Evolutionary conservation across 2,797 vertebrate species (phyloP), one percentile per base, ranked within the genome.

Genomic region (Neosilurus hyrtlii): DNA sequence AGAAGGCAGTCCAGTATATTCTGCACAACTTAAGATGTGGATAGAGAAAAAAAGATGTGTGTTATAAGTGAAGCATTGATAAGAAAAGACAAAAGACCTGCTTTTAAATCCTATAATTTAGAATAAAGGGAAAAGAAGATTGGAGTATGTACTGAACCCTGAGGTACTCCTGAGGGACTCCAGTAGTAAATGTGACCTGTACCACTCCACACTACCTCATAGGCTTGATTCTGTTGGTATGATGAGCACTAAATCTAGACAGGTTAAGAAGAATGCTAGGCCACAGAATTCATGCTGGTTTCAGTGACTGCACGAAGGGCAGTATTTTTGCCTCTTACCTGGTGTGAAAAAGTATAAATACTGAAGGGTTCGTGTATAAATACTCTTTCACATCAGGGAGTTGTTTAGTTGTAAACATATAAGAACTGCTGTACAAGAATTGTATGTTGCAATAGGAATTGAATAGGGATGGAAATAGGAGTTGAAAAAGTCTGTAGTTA

Each of bases 161-260:
- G 75, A 26, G n/a, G 15, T 9, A 78, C 59, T 63, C 37, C 59
- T 63, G 75, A 18, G 15, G n/a, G n/a, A 78, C 59, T 63, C n/a
- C 59, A 51, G 14, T 51, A 51, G 14, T 78, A 63, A 24, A 5
- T 12, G n/a, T 78, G 14, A 63, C n/a, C 11, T 63, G 37, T 49
- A 49, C 14, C 3, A 15, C 59, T 77, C 14, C 9, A 26, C 24
- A 14, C 35, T 51, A 11, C 0, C 4, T 49, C 14, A 16, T 24
- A 26, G n/a, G 14, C 22, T 63, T 5, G 6, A 24, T 49, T 35
- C 35, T 62, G 35, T 22, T 24, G 24, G 30, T 76, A 59, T 3
- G 10, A 61, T 37, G 20, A n/a, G 5, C 30, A 49, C 57, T 0
- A 24, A 61, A 30, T n/a, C 3, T 18, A 26, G 37, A 49, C 9